Evolutionary conservation across 2,888 invertebrate species (phyloP).

Genomic region (Schizaphis graminum): DNA sequence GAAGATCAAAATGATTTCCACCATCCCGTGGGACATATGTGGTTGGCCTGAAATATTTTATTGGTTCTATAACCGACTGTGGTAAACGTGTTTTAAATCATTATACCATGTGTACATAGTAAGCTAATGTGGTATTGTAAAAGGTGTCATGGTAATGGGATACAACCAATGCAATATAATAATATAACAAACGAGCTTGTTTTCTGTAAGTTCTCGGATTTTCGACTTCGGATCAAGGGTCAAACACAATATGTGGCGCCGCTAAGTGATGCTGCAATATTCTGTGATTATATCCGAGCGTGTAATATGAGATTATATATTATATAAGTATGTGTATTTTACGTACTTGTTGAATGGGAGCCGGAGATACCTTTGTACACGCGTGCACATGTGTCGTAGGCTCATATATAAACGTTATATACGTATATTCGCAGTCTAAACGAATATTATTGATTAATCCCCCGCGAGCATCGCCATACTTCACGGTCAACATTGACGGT

Average conservation of each 20-base stretch:
- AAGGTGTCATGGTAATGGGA: background rate
- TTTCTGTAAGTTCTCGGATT: background rate
- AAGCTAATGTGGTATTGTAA: background rate
- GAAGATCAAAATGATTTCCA: background rate
- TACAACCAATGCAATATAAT: background rate
- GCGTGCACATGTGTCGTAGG: background rate
- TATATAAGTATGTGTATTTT: background rate
- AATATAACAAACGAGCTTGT: background rate
- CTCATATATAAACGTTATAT: background rate
- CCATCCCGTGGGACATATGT: background rate
- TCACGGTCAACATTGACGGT: background rate
- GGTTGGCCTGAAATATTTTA: background rate
- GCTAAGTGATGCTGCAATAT: background rate
- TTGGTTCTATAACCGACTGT: background rate
- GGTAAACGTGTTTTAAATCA: background rate
- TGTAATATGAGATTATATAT: background rate
- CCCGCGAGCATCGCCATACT: background rate
- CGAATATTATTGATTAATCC: conserved; percentile 44
- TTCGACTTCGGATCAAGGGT: background rate
- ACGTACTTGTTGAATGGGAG: conserved; percentile 42
- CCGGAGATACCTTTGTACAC: background rate
- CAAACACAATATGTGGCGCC: background rate
- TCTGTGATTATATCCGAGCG: background rate
- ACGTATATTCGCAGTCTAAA: background rate
- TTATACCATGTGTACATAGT: background rate